phyloP scores from a whole-genome alignment of 2,888 invertebrate species.

The Drosophila quinaria region DNA sequence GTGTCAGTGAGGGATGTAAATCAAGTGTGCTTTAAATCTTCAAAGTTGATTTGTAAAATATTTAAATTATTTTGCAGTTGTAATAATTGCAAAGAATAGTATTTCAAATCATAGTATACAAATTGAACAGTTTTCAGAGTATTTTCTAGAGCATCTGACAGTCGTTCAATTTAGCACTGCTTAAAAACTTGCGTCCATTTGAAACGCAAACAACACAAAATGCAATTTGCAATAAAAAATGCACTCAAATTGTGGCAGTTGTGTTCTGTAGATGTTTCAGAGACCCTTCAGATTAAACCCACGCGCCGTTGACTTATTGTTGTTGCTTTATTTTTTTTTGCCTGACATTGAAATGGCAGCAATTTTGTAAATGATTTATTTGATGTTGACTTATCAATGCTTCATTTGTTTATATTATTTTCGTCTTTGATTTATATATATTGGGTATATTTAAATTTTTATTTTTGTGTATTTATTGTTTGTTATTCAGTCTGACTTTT shows the following conservation, averaged over 20 bases:
- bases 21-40: neutral
- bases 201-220: constrained; percentile 44
- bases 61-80: neutral
- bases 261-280: constrained; percentile 22
- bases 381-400: constrained; percentile 26
- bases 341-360: constrained; percentile 59
- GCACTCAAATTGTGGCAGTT: constrained; percentile 57
- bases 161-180: constrained; percentile 16
- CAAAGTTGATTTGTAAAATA: neutral
- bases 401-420: constrained; percentile 31
- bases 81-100: neutral
- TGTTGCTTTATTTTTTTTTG: constrained; percentile 29
- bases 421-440: constrained; percentile 38
- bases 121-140: neutral
- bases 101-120: neutral
- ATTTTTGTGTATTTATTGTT: constrained; percentile 4
- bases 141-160: constrained; percentile 15
- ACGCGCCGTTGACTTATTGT: constrained; percentile 51
- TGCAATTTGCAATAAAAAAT: constrained; percentile 49
- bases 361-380: constrained; percentile 46
- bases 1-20: neutral
- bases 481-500: constrained; percentile 42
- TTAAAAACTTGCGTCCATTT: constrained; percentile 30
- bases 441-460: constrained; percentile 12
- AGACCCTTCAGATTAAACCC: constrained; percentile 63